Conservation (phyloP, 2,113 vertebrate species). For the Puffinus mauretanicus region DNA sequence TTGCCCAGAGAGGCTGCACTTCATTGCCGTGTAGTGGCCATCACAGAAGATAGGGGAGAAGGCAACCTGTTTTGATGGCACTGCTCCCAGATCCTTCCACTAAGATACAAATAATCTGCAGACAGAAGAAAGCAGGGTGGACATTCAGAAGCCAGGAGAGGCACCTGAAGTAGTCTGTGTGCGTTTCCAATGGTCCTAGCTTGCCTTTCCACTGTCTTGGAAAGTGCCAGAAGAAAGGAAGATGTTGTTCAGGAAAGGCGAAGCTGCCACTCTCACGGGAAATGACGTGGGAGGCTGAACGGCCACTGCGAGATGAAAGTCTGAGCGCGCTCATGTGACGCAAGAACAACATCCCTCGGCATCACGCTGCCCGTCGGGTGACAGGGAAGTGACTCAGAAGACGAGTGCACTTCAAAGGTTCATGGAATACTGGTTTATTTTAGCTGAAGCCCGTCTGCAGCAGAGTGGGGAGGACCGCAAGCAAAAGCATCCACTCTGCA, state of each 20-base stretch:
- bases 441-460: not conserved
- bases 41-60: not conserved
- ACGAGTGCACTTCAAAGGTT: not conserved
- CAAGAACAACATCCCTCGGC: not conserved
- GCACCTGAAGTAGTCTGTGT: not conserved
- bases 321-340: not conserved
- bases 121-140: not conserved
- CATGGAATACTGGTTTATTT: not conserved
- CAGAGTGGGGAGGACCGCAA: not conserved
- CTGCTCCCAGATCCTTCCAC: not conserved
- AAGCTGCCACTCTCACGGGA: not conserved
- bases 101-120: not conserved
- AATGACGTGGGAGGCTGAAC: not conserved
- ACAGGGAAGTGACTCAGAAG: slow-evolving; percentile 20
- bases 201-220: not conserved
- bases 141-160: not conserved
- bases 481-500: not conserved
- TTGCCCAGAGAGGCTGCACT: not conserved
- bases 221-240: not conserved
- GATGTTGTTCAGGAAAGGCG: not conserved
- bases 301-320: not conserved
- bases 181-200: not conserved
- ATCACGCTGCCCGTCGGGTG: not conserved
- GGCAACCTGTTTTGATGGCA: not conserved
- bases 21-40: not conserved